Base-by-base conservation (phyloP, 2,888 invertebrate genomes). In the Zele albiditarsus region DNA sequence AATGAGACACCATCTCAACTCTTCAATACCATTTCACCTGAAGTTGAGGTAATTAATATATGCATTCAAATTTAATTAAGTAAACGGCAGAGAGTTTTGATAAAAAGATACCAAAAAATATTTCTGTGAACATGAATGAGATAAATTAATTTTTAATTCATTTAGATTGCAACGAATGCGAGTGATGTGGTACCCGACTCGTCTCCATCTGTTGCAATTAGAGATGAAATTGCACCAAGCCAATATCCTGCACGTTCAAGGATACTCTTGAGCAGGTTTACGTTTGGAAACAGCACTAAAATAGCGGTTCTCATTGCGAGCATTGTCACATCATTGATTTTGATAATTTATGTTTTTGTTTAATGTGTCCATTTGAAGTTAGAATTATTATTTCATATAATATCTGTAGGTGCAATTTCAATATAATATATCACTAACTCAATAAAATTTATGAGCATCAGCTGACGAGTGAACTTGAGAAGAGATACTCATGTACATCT, bases 231-330 rank as follows among this genome's bases (percentile, higher is more conserved):
- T 23, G 49, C n/a, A 23, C 10, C 27, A 46, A 28, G n/a, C 25
- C 46, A 49, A 67, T 33, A 20, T 63, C 63, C 31, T 20, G 23
- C 28, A 23, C 31, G 38, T 63, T 20, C 63, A 2, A 23, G 38
- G 38, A 8, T 33, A 33, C 38, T 63, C 12, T 63, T 38, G 12
- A 76, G 71, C 3, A 72, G 71, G 8, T 81, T 78, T 67, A 72
- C 82, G 25, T 53, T 77, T 16, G 78, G 79, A 33, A 80, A 81
- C 71, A 79, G 78, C 71, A 79, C 77, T 62, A 80, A 80, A 73
- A 80, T 80, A 23, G 79, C 79, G 20, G 79, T 80, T 38, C 76
- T 83, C 12, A 72, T 83, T 33, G 79, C 80, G 6, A 81, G 80
- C 70, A 68, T 78, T 66, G 69, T 81, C 10, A 69, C 81, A 31